Evolutionary conservation across 2,113 vertebrate species (phyloP).

Genomic region (Sakesphorus luctuosus): DNA sequence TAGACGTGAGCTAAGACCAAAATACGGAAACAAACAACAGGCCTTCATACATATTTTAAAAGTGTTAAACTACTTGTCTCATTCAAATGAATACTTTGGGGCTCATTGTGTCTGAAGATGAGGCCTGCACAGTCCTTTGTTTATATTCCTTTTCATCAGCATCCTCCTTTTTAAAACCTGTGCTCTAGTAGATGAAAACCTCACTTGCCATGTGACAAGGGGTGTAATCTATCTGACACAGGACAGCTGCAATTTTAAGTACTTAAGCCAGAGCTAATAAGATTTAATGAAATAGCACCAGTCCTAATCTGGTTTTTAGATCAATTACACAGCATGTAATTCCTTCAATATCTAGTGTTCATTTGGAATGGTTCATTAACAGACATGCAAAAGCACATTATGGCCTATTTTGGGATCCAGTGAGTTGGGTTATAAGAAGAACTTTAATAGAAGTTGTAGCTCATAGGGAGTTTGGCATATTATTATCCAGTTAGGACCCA

Average conservation of each 20-base stretch:
- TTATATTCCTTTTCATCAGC: background rate
- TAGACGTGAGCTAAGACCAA: background rate
- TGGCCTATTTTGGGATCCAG: background rate
- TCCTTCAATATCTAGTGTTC: constrained; percentile 15
- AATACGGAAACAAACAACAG: background rate
- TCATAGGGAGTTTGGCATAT: background rate
- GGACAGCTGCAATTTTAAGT: constrained; percentile 37
- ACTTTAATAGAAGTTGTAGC: background rate
- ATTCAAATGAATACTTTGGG: background rate
- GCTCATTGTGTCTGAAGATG: background rate
- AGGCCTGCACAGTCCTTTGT: background rate
- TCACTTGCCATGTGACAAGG: background rate
- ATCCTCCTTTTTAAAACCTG: background rate
- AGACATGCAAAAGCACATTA: background rate
- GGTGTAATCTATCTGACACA: constrained; percentile 11
- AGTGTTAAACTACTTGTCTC: background rate
- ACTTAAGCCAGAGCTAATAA: constrained; percentile 43
- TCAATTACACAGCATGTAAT: constrained; percentile 54
- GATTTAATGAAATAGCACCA: constrained; percentile 51
- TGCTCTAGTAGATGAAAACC: background rate
- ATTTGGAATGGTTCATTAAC: constrained; percentile 47
- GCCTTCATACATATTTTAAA: background rate
- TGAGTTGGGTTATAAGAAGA: background rate
- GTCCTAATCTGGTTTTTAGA: constrained; percentile 50
- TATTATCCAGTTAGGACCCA: background rate